phyloP scores from a whole-genome alignment of 2,797 vertebrate species.

The Sparus aurata region DNA sequence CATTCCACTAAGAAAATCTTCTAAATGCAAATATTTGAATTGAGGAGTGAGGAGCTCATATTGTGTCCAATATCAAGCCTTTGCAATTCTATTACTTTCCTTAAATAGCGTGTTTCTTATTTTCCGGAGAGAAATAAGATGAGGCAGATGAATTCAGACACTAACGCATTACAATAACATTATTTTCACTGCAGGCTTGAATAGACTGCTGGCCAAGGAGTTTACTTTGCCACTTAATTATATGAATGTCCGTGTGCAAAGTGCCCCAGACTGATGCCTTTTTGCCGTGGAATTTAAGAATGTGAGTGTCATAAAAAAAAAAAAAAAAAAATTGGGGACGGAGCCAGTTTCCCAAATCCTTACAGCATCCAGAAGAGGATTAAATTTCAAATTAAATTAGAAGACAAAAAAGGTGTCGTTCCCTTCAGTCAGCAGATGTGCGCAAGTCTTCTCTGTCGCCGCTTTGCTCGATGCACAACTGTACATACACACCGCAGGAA shows the following conservation, averaged over 20 bases:
- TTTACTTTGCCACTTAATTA: background rate
- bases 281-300: conserved; percentile 9
- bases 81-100: background rate
- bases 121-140: background rate
- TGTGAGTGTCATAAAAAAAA: conserved; percentile 1
- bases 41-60: background rate
- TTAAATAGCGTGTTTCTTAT: background rate
- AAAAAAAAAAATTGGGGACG: too few species aligned
- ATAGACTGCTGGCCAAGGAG: background rate
- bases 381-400: conserved; percentile 57
- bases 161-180: background rate
- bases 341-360: conserved; percentile 22
- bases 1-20: too few species aligned
- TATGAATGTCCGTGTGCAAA: background rate
- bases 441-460: conserved; percentile 11
- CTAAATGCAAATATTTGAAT: too few species aligned
- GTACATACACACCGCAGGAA: conserved; percentile 8
- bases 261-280: background rate
- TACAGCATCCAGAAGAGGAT: conserved; percentile 28
- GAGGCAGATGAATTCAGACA: conserved; percentile 11
- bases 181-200: background rate
- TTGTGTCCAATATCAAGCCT: background rate
- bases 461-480: conserved; percentile 17
- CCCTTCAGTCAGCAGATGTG: conserved; percentile 9
- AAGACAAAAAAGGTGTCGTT: conserved; percentile 22